Evolutionary conservation across 2,113 vertebrate genomes (phyloP).

Genomic region (Fulica atra): DNA sequence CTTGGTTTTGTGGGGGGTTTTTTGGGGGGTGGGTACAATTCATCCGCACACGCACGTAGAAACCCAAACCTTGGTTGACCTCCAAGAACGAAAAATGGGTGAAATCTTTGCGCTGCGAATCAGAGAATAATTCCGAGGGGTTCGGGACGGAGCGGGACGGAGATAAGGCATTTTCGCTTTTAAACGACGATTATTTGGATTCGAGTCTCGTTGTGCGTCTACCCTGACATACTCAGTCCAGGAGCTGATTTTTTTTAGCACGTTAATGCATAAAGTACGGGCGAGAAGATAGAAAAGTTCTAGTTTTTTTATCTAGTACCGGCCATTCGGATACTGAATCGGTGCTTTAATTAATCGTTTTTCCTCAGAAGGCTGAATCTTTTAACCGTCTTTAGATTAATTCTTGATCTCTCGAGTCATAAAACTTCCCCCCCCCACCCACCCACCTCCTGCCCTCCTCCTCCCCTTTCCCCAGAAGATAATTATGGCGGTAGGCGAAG

Average conservation of each 20-base stretch:
- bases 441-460: too few species aligned
- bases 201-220: neutral
- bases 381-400: neutral
- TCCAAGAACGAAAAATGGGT: neutral
- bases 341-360: neutral
- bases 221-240: fast-evolving
- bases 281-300: neutral
- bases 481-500: slow-evolving; percentile 59
- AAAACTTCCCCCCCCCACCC: neutral
- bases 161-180: neutral
- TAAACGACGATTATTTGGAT: neutral
- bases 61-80: slow-evolving; percentile 20
- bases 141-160: neutral
- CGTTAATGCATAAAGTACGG: fast-evolving
- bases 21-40: neutral
- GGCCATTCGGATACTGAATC: neutral
- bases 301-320: neutral
- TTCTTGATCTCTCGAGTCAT: neutral
- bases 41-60: neutral
- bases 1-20: neutral
- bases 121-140: neutral
- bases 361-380: neutral
- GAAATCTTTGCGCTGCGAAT: neutral
- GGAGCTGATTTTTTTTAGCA: neutral
- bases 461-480: slow-evolving; percentile 44